Percentiles rank a stretch among this genome's conserved stretches.
These are phyloP conservation scores for Sebastes schlegelii DNA, from an alignment of 2,113 vertebrate genomes.

Conservation along the genomic window DNA sequence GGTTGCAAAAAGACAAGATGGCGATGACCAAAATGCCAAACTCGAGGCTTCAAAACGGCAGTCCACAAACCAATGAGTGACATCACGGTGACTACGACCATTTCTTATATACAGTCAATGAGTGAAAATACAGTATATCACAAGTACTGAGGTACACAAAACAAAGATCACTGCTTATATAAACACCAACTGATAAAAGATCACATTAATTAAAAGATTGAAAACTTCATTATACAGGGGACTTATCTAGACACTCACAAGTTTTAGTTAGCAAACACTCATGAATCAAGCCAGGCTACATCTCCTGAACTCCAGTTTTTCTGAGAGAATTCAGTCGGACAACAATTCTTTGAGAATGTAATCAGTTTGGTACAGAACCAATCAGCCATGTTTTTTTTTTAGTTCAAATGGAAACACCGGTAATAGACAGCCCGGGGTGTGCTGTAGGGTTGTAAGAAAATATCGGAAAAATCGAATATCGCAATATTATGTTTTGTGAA, in stretches of 20 bases:
- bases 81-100: no score
- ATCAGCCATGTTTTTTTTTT: neutral
- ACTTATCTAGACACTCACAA: neutral
- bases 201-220: neutral
- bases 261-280: neutral
- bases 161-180: neutral
- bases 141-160: conserved; percentile 1
- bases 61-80: no score
- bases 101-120: no score
- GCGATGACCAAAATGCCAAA: no score
- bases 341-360: neutral
- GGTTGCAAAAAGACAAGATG: no score
- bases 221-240: neutral
- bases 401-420: neutral
- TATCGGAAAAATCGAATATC: no score
- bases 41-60: no score
- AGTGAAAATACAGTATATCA: conserved; percentile 15
- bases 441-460: no score
- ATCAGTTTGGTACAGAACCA: neutral
- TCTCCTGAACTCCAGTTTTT: neutral
- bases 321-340: neutral
- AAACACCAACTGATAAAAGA: neutral
- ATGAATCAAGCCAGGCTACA: neutral
- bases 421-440: neutral
- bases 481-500: no score